Conservation (phyloP, 2,888 invertebrate genomes). For the Merodon equestris region DNA sequence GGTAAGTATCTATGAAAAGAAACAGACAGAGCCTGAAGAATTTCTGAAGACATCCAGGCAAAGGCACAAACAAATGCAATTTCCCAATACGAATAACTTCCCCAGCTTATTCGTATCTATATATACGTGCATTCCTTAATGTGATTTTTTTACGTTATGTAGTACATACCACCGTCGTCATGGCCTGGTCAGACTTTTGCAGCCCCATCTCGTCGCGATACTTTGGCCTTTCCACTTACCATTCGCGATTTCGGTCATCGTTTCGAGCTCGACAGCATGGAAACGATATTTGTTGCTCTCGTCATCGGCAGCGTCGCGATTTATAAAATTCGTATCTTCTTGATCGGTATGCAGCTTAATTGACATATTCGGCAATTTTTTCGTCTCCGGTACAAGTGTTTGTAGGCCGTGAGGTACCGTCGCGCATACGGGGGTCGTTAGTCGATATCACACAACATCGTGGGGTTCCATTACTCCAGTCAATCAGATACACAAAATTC, state of each 20-base stretch:
- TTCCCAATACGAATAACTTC: constrained; percentile 67
- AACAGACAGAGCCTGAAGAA: constrained; percentile 26
- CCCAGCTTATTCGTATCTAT: constrained; percentile 44
- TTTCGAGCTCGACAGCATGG: constrained; percentile 15
- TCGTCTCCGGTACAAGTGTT: constrained; percentile 24
- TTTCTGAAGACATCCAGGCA: not conserved
- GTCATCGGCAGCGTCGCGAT: constrained; percentile 15
- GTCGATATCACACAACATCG: constrained; percentile 36
- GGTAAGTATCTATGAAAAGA: constrained; percentile 4
- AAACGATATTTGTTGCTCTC: constrained; percentile 5
- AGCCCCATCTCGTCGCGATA: constrained; percentile 18
- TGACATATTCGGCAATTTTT: constrained; percentile 13
- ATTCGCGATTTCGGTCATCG: constrained; percentile 29
- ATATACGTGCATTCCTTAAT: constrained; percentile 51
- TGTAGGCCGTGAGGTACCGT: constrained; percentile 28
- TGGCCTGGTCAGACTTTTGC: constrained; percentile 39
- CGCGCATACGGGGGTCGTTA: constrained; percentile 13
- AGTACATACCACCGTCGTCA: constrained; percentile 27
- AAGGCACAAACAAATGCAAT: constrained; percentile 61
- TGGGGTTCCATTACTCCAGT: constrained; percentile 32
- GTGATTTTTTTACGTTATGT: constrained; percentile 64
- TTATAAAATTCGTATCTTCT: constrained; percentile 7
- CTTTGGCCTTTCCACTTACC: constrained; percentile 49
- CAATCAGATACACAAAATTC: constrained; percentile 23
- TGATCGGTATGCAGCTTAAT: constrained; percentile 6